These are phyloP conservation scores for Chrysogorgia sp. DNA, from an alignment of 92 coral and sea anemone genomes.

Conservation along the genomic window DNA sequence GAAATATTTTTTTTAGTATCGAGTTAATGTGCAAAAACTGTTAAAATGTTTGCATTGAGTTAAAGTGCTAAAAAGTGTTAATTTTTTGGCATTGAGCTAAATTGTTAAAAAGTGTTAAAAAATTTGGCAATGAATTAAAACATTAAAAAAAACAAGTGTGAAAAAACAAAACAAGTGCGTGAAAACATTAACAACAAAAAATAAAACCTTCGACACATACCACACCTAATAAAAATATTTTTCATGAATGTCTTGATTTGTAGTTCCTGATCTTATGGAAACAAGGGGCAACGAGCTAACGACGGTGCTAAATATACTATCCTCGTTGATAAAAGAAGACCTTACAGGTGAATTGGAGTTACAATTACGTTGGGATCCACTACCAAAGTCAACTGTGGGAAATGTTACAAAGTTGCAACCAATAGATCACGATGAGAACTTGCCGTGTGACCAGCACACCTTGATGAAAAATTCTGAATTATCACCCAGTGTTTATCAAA, in stretches of 20 bases:
- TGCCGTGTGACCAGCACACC: background rate
- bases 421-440: background rate
- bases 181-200: too few species aligned
- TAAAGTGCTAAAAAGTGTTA: too few species aligned
- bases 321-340: conserved; percentile 48
- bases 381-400: conserved; percentile 46
- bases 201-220: too few species aligned
- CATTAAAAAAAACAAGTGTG: too few species aligned
- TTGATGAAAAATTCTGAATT: background rate
- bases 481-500: background rate
- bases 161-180: too few species aligned
- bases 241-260: background rate
- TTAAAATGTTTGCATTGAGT: too few species aligned
- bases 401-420: conserved; percentile 34
- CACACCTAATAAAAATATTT: background rate
- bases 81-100: too few species aligned
- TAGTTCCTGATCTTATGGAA: conserved; percentile 54
- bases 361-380: conserved; percentile 89
- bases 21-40: too few species aligned
- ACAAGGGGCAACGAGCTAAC: conserved; percentile 28
- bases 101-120: too few species aligned
- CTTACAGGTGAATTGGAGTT: conserved; percentile 71
- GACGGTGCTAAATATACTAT: conserved; percentile 13
- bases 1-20: too few species aligned
- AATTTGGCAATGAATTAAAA: too few species aligned